phyloP scores from a whole-genome alignment of 2,888 invertebrate species.

The Apamea monoglypha region DNA sequence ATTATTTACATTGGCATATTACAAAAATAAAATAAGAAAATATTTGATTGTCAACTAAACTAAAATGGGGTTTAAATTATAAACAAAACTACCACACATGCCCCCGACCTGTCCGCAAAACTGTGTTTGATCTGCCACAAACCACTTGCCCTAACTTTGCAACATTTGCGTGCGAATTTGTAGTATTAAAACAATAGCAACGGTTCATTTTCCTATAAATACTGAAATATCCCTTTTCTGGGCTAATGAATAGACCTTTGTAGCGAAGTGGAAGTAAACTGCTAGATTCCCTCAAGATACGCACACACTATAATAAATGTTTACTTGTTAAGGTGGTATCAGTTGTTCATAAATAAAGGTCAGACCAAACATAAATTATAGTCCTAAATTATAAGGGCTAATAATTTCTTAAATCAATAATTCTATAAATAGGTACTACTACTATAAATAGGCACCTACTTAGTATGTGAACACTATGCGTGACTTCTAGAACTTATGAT shows the following conservation, averaged over 20 bases:
- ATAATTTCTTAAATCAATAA: neutral
- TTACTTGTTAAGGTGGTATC: neutral
- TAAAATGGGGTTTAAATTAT: no score
- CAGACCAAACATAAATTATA: neutral
- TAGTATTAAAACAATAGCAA: constrained; percentile 9
- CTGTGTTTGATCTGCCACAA: neutral
- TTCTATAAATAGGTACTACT: neutral
- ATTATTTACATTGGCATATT: neutral
- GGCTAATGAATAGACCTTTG: neutral
- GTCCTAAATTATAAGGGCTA: neutral
- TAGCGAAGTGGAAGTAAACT: neutral
- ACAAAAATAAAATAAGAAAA: neutral
- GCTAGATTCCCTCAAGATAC: constrained; percentile 13
- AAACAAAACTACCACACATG: neutral
- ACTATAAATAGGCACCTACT: neutral
- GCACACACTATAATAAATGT: neutral
- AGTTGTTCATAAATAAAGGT: constrained; percentile 1
- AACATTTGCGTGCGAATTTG: constrained; percentile 7
- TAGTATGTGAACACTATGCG: neutral
- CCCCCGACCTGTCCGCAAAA: neutral
- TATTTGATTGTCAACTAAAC: neutral
- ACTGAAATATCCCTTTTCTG: constrained; percentile 1
- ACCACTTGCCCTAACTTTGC: neutral
- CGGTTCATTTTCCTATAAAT: constrained; percentile 16
- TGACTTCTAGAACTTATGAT: neutral